These are phyloP conservation scores for Cryptotermes secundus DNA, from an alignment of 1,140 invertebrate genomes.

Conservation along the genomic window DNA sequence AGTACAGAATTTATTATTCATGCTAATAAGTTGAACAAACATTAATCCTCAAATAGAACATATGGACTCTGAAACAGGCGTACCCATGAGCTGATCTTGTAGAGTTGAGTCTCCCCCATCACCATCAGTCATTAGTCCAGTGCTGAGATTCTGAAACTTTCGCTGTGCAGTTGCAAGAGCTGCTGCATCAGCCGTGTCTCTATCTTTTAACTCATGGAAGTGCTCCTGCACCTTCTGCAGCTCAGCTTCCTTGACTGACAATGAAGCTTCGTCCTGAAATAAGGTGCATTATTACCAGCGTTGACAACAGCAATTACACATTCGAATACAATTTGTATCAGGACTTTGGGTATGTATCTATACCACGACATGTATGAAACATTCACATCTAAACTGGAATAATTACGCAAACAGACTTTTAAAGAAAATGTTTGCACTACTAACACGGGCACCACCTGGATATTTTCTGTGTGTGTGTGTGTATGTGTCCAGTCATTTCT, in stretches of 20 bases:
- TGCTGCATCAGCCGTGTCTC: slow-evolving; percentile 65
- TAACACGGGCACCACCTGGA: no score
- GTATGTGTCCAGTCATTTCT: no score
- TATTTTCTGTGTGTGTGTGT: no score
- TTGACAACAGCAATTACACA: not conserved
- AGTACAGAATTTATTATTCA: no score
- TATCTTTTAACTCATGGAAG: slow-evolving; percentile 69
- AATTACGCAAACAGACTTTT: no score
- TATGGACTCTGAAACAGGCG: slow-evolving; percentile 31
- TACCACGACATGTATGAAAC: no score
- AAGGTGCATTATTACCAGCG: not conserved
- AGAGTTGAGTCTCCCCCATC: slow-evolving; percentile 81
- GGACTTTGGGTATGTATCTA: no score
- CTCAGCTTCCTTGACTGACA: slow-evolving; percentile 65
- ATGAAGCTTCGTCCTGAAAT: slow-evolving; percentile 61
- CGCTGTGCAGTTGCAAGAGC: slow-evolving; percentile 73
- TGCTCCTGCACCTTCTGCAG: slow-evolving; percentile 64
- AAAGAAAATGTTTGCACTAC: no score
- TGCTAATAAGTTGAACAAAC: no score
- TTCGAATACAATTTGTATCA: no score
- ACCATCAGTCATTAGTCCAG: slow-evolving; percentile 77
- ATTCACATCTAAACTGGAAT: no score
- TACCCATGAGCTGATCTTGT: slow-evolving; percentile 85
- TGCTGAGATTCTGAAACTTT: slow-evolving; percentile 78
- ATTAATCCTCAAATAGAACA: no score